These are phyloP conservation scores for Candoia aspera DNA, from an alignment of 2,113 vertebrate species.

Conservation along the genomic window DNA sequence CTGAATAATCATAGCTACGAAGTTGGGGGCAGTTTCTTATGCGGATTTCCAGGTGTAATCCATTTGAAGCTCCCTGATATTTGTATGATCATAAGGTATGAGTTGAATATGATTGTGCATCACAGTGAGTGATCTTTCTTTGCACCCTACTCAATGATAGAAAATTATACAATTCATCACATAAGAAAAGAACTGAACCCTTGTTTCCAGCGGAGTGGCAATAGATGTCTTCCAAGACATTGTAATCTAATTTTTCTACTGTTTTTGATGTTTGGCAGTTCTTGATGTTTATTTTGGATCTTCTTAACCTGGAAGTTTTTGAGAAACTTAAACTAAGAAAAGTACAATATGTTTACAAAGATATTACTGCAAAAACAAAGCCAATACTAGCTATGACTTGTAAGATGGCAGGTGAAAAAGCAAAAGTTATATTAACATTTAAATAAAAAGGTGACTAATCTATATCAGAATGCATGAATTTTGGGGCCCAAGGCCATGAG, in stretches of 20 bases:
- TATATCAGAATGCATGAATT: not conserved
- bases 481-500: not conserved
- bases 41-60: not conserved
- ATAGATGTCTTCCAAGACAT: not conserved
- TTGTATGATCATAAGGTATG: not conserved
- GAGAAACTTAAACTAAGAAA: not conserved
- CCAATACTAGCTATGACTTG: not conserved
- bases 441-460: not conserved
- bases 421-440: not conserved
- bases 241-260: not conserved
- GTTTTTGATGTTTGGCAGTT: not conserved
- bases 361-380: not conserved
- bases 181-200: not conserved
- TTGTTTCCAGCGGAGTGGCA: not conserved
- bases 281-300: not conserved
- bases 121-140: not conserved
- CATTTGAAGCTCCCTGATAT: not conserved
- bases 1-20: not conserved
- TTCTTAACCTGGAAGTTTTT: not conserved
- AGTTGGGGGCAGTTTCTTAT: not conserved
- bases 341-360: rapidly evolving
- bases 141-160: not conserved
- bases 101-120: not conserved
- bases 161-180: not conserved
- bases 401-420: not conserved